Percentiles rank a stretch among this genome's conserved stretches.
Conservation (phyloP, 2,113 vertebrate genomes). For the Entomyzon cyanotis region DNA sequence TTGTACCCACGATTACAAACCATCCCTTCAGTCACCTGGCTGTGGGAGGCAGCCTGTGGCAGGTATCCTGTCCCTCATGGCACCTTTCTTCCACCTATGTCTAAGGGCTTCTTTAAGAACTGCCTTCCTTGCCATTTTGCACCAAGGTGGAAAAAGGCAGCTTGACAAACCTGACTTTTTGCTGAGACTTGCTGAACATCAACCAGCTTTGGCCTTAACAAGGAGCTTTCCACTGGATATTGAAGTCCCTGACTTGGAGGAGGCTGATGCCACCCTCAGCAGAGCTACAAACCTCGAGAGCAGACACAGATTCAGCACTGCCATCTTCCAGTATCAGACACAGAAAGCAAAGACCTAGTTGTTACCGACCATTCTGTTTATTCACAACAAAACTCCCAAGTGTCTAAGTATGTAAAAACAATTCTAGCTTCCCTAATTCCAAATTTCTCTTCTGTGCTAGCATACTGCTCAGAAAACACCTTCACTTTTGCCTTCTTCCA, state of each 20-base stretch:
- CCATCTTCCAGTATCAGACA: not conserved
- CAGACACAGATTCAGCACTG: not conserved
- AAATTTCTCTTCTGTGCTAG: not conserved
- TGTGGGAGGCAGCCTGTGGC: fast-evolving
- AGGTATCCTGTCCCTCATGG: fast-evolving
- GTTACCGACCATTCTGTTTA: not conserved
- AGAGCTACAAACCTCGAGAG: not conserved
- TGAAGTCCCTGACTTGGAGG: not conserved
- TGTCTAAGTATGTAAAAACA: not conserved
- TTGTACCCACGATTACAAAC: not conserved
- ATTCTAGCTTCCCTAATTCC: not conserved
- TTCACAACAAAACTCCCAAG: not conserved
- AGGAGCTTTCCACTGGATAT: fast-evolving
- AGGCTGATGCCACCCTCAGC: not conserved
- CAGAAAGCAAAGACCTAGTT: not conserved
- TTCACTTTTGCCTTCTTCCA: not conserved
- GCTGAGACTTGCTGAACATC: fast-evolving
- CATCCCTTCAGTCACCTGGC: not conserved
- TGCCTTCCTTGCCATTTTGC: not conserved
- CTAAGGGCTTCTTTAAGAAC: not conserved
- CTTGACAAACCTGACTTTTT: not conserved
- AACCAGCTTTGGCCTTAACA: not conserved
- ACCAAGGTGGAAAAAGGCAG: not conserved
- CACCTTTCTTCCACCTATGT: not conserved
- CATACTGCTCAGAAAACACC: not conserved